phyloP scores from a whole-genome alignment of 37 sponge, comb jelly and placozoan species.

The Amphimedon queenslandica region DNA sequence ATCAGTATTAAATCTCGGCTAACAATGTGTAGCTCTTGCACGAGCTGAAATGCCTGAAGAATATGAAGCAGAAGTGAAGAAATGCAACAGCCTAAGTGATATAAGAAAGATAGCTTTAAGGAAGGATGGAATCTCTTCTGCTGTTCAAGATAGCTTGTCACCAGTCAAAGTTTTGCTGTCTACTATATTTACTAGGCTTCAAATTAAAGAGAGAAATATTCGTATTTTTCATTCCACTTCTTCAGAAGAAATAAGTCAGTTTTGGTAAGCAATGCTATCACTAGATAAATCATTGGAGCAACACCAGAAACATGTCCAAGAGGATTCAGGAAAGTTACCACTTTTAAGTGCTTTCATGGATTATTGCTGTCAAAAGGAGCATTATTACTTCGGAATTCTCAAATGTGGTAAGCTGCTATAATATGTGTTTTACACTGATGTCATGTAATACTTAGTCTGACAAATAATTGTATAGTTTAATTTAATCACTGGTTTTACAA shows the following conservation, averaged over 20 bases:
- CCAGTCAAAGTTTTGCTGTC: slow-evolving; percentile 8
- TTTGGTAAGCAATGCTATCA: neutral
- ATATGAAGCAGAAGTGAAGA: neutral
- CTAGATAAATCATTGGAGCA: slow-evolving; percentile 5
- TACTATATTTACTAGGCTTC: neutral
- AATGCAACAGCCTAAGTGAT: too few relatives aligned
- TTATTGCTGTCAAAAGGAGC: slow-evolving; percentile 26
- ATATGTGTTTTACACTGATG: too few relatives aligned
- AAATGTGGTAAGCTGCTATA: too few relatives aligned
- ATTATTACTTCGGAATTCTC: too few relatives aligned
- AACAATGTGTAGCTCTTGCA: neutral
- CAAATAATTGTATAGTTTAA: too few relatives aligned
- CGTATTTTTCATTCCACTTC: slow-evolving; percentile 3
- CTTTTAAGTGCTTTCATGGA: slow-evolving; percentile 12
- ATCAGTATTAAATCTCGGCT: neutral
- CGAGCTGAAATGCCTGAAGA: neutral
- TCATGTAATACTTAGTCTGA: too few relatives aligned
- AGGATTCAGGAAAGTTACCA: neutral
- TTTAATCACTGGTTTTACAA: too few relatives aligned
- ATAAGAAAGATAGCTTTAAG: too few relatives aligned
- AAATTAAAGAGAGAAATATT: slow-evolving; percentile 6
- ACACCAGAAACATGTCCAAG: neutral
- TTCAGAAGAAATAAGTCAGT: neutral
- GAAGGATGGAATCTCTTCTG: too few relatives aligned
- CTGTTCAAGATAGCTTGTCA: neutral